phyloP scores from a whole-genome alignment of 2,888 invertebrate species.

The Thumatha senex region DNA sequence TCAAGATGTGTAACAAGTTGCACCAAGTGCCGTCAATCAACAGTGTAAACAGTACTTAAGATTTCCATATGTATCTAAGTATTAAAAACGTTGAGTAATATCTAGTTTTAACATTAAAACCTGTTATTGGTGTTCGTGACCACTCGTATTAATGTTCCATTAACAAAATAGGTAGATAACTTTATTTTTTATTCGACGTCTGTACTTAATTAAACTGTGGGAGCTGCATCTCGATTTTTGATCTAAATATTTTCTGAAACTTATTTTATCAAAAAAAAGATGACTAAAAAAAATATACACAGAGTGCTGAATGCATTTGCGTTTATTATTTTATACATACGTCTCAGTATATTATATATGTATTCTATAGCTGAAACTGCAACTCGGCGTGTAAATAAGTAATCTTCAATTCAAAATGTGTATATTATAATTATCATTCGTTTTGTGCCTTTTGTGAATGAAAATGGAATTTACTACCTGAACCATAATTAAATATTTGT shows the following conservation, averaged over 20 bases:
- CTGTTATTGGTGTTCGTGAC: constrained; percentile 2
- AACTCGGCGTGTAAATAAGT: neutral
- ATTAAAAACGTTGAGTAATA: constrained; percentile 18
- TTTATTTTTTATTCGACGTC: neutral
- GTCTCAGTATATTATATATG: no score
- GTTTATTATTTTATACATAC: no score
- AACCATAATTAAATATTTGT: neutral
- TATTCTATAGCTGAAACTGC: neutral
- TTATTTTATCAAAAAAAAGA: no score
- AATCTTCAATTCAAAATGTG: neutral
- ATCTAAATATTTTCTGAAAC: no score
- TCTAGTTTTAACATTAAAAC: constrained; percentile 2
- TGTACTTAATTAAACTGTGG: no score
- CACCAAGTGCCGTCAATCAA: no score
- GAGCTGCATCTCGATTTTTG: no score
- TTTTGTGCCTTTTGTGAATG: neutral
- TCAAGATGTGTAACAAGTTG: no score
- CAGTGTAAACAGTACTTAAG: neutral
- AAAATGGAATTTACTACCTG: neutral
- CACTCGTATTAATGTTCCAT: constrained; percentile 1
- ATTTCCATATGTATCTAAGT: constrained; percentile 32
- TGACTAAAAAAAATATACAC: no score
- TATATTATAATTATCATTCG: neutral
- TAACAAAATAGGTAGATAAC: neutral
- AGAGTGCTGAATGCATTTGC: no score